A percentile compares a stretch with the other conserved stretches of the same genome.
These are phyloP conservation scores for Myoxocephalus aenaeus DNA, from an alignment of 2,797 vertebrate species.

Conservation along the genomic window DNA sequence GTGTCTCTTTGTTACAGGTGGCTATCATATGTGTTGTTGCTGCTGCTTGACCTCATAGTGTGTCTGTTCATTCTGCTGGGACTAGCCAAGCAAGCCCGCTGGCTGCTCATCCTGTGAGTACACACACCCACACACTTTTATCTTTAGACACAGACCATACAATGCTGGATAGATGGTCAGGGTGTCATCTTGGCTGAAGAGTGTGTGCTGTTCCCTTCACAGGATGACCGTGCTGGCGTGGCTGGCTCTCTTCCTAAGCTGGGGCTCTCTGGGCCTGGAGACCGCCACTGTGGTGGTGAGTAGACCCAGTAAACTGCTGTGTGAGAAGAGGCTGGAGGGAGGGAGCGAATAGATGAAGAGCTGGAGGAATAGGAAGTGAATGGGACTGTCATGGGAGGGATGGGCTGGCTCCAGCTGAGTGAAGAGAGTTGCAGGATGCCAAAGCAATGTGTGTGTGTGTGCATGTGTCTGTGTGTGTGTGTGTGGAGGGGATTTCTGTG, in stretches of 20 bases:
- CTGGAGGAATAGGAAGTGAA: conserved; percentile 37
- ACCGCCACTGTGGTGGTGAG: conserved; percentile 91
- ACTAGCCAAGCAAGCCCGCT: conserved; percentile 92
- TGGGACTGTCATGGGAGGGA: conserved; percentile 38
- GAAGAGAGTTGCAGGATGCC: conserved; percentile 50
- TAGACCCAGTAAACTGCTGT: conserved; percentile 43
- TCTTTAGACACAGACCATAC: conserved; percentile 25
- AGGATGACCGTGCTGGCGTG: conserved; percentile 93
- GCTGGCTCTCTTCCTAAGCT: conserved; percentile 92
- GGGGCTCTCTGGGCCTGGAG: conserved; percentile 93
- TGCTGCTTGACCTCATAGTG: conserved; percentile 90
- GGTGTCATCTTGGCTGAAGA: conserved; percentile 49
- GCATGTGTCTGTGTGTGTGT: conserved; percentile 28
- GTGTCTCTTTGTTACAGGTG: conserved; percentile 82
- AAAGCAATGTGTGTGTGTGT: conserved; percentile 38
- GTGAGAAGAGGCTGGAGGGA: not conserved
- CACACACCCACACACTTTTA: conserved; percentile 28
- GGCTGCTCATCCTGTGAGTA: conserved; percentile 93
- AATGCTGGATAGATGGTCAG: conserved; percentile 30
- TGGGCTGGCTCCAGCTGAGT: conserved; percentile 34
- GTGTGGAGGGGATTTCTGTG: conserved; percentile 58
- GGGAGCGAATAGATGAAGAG: conserved; percentile 13
- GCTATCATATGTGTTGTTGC: conserved; percentile 90
- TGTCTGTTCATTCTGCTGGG: conserved; percentile 93
- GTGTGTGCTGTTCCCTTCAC: conserved; percentile 47